These are phyloP conservation scores for Falco naumanni DNA, from an alignment of 2,797 vertebrate species.

Conservation along the genomic window DNA sequence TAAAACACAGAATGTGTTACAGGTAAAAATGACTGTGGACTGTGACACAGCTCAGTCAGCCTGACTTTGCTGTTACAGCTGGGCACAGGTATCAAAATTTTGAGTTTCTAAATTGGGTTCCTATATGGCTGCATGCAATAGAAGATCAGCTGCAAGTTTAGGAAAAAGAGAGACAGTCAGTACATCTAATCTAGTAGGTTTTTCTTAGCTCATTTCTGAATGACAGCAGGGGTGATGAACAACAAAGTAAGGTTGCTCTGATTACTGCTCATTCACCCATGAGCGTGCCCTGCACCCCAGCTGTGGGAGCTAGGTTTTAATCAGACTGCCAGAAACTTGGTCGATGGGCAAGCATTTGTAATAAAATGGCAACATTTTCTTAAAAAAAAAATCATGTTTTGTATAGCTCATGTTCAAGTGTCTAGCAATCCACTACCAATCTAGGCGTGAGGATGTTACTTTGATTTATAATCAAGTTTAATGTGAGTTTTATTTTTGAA, in stretches of 20 bases:
- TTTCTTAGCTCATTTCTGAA: constrained; percentile 31
- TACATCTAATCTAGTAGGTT: not conserved
- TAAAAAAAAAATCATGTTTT: not conserved
- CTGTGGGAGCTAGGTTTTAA: not conserved
- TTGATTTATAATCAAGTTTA: not conserved
- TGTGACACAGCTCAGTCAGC: not conserved
- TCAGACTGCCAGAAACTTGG: not conserved
- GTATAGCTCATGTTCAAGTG: not conserved
- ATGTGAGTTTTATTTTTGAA: not conserved
- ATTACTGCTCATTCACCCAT: not conserved
- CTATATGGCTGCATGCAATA: not conserved
- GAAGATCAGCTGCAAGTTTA: not conserved
- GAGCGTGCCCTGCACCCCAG: not conserved
- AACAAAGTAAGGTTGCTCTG: not conserved
- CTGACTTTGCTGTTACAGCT: not conserved
- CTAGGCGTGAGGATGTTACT: not conserved
- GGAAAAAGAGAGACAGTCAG: not conserved
- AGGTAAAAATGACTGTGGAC: not conserved
- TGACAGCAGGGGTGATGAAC: not conserved
- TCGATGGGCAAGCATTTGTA: not conserved
- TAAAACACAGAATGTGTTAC: not conserved
- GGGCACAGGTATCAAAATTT: not conserved
- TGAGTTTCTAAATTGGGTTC: not conserved
- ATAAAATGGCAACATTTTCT: not conserved
- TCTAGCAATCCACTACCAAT: not conserved